Conservation (phyloP, 2,888 invertebrate genomes). For the Pandemis cinnamomeana region DNA sequence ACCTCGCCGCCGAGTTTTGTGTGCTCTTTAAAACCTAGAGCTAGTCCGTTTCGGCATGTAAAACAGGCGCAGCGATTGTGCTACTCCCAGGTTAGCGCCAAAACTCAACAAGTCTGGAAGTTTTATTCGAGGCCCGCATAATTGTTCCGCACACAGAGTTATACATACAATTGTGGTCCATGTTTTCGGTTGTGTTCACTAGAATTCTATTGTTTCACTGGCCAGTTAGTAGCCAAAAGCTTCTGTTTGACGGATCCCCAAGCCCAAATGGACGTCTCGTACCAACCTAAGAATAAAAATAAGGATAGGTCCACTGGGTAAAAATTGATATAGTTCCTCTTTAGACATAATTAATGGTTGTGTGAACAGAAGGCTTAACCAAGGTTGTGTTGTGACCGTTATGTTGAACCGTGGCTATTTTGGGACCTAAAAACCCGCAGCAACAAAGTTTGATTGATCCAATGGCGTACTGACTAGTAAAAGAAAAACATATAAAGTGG, state of each 20-base stretch:
- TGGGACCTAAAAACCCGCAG: too few relatives aligned
- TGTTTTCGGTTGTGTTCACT: slow-evolving; percentile 45
- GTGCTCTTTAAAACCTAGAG: slow-evolving; percentile 16
- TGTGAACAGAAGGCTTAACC: too few relatives aligned
- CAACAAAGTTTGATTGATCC: too few relatives aligned
- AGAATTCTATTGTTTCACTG: slow-evolving; percentile 10
- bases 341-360: too few relatives aligned
- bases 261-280: neutral
- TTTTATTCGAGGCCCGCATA: slow-evolving; percentile 53
- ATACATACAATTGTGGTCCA: slow-evolving; percentile 22
- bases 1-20: neutral
- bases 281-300: neutral
- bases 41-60: slow-evolving; percentile 10
- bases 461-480: too few relatives aligned
- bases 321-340: neutral
- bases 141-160: neutral
- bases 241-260: neutral
- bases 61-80: slow-evolving; percentile 17
- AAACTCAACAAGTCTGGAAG: slow-evolving; percentile 48
- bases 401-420: too few relatives aligned
- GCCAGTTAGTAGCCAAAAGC: neutral
- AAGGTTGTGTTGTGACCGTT: too few relatives aligned
- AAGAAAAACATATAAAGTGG: neutral
- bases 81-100: slow-evolving; percentile 22
- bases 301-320: neutral